Evolutionary conservation across 2,888 invertebrate genomes (phyloP), one percentile per base, ranked within the genome.

Genomic region (Thymelicus acteon): DNA sequence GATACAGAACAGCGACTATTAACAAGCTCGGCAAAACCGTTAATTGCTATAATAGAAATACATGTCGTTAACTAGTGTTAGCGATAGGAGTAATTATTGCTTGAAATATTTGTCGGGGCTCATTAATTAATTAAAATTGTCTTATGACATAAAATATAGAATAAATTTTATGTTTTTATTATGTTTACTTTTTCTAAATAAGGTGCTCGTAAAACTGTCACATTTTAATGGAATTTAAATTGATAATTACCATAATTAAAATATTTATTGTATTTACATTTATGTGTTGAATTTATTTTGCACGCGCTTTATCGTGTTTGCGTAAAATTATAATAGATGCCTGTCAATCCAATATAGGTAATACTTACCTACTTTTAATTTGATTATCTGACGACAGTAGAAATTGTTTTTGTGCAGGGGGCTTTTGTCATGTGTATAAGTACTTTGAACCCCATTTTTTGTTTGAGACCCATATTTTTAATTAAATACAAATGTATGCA

Each of bases 1-100:
- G 49, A 65, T 71, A 72, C 74, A 73, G 75, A 74, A 76, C 75
- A 75, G 72, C 58, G 37, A 52, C 31, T 7, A 54, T 70, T 58
- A 61, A 64, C n/a, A 24, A 3, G 47, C 19, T 37, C 39, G 69
- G 39, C n/a, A 15, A 60, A 71, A 54, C 37, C 64, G 24, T 60
- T 60, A 58, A 68, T 65, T 65, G 64, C 52, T 10, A 49, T 58
- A 69, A 71, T 65, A 47, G 19, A 31, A 40, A 40, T 65, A 52
- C 7, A n/a, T 64, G 39, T n/a, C 37, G 63, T 60, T n/a, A 40
- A 40, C 49, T 60, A 49, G 49, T 70, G 64, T 60, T 52, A 19
- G 15, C 52, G 57, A 39, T 39, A 13, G 31, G 58, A 71, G 24
- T 54, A 24, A 54, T 24, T 19, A 24, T 24, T 19, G 19, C 52